A percentile compares a stretch with the other conserved stretches of the same genome.
Evolutionary conservation across 2,888 invertebrate genomes (phyloP).

Genomic region (Aphidoletes aphidimyza): DNA sequence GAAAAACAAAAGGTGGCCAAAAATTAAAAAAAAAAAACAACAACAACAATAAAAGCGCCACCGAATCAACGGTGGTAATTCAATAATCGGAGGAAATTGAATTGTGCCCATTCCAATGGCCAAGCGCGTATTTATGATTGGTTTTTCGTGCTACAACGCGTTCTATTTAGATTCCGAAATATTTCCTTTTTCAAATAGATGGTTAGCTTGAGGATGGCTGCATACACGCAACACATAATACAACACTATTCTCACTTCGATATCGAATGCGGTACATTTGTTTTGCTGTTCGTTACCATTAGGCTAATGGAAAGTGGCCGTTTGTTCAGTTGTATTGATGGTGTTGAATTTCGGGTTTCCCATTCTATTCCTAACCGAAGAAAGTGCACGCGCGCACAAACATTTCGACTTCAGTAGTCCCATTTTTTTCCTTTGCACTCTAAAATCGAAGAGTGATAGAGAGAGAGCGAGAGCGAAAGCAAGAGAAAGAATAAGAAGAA

Average conservation of each 20-base stretch:
- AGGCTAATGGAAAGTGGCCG: constrained; percentile 11
- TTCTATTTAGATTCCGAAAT: constrained; percentile 23
- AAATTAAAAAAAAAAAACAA: neutral
- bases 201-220: neutral
- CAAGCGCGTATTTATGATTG: constrained; percentile 55
- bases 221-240: neutral
- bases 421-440: neutral
- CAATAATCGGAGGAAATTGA: constrained; percentile 58
- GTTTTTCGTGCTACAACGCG: constrained; percentile 58
- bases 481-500: neutral
- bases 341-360: neutral
- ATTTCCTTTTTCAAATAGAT: neutral
- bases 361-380: neutral
- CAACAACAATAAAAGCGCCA: neutral
- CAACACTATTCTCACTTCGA: neutral
- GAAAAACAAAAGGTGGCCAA: constrained; percentile 11
- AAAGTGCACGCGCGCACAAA: neutral
- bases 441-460: neutral
- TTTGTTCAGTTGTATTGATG: neutral
- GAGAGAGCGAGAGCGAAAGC: neutral
- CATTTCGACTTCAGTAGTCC: neutral
- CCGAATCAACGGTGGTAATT: constrained; percentile 55
- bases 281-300: neutral
- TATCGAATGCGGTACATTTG: constrained; percentile 21
- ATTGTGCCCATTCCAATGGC: constrained; percentile 55